Evolutionary conservation across 2,113 vertebrate genomes (phyloP).

Genomic region (Reinhardtius hippoglossoides): DNA sequence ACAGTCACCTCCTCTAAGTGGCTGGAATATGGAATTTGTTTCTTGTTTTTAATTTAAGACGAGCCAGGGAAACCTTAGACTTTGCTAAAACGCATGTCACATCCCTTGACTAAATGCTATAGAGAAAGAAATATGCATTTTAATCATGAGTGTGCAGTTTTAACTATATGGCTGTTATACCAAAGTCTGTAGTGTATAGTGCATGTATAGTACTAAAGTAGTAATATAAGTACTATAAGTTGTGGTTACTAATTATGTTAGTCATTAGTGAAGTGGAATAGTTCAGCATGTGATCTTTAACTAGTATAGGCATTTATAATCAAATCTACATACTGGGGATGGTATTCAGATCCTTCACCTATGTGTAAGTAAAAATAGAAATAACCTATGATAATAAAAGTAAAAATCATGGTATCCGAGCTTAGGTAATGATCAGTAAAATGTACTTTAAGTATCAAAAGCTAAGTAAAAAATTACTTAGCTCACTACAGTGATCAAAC

Average conservation of each 20-base stretch:
- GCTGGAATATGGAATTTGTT: conserved; percentile 1
- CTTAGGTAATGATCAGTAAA: no score
- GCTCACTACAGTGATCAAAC: no score
- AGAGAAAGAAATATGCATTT: neutral
- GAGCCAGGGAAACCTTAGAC: neutral
- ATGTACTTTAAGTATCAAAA: no score
- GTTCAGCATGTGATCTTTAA: no score
- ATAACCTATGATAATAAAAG: no score
- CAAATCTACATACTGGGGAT: no score
- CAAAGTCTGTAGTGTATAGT: neutral
- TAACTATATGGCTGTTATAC: neutral
- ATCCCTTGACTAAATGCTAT: neutral
- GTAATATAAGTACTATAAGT: neutral
- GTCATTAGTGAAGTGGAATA: neutral
- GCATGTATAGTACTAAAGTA: neutral
- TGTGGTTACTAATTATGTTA: no score
- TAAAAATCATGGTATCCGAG: no score
- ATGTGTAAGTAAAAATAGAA: neutral
- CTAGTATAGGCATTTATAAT: no score
- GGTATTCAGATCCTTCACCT: neutral
- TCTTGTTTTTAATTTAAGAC: conserved; percentile 8
- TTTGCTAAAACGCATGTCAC: neutral
- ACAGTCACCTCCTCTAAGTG: neutral
- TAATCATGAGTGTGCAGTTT: neutral
- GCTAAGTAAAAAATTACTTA: no score